Conservation (phyloP, 2,888 invertebrate species). For the Standfussiana lucernea region DNA sequence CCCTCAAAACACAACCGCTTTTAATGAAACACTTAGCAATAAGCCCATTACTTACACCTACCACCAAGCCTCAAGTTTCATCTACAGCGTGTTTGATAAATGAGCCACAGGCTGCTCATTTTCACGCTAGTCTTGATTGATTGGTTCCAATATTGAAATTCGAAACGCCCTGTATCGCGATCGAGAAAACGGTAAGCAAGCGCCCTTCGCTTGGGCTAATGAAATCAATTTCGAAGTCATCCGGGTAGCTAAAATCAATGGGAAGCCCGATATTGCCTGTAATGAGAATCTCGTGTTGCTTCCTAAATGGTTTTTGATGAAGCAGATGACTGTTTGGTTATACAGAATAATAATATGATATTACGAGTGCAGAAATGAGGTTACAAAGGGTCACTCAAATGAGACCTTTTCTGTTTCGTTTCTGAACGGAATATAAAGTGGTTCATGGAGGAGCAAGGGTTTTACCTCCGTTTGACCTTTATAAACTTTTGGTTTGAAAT, state of each 20-base stretch:
- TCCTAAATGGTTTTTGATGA: slow-evolving; percentile 42
- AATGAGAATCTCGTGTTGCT: slow-evolving; percentile 49
- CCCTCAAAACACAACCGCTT: slow-evolving; percentile 28
- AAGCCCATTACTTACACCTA: slow-evolving; percentile 57
- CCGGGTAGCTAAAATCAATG: slow-evolving; percentile 46
- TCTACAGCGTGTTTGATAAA: slow-evolving; percentile 80
- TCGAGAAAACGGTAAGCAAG: slow-evolving; percentile 69
- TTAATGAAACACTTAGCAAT: slow-evolving; percentile 33
- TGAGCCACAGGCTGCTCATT: slow-evolving; percentile 79
- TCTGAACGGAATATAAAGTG: slow-evolving; percentile 34
- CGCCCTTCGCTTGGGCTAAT: slow-evolving; percentile 60
- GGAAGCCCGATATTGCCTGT: slow-evolving; percentile 44
- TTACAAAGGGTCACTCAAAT: slow-evolving; percentile 27
- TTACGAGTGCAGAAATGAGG: slow-evolving; percentile 23
- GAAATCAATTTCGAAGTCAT: slow-evolving; percentile 66
- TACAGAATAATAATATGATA: slow-evolving; percentile 4
- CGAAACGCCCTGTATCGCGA: slow-evolving; percentile 74
- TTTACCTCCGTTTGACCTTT: slow-evolving; percentile 21
- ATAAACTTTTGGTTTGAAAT: slow-evolving; percentile 4
- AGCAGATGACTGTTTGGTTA: not conserved
- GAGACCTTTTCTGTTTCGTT: slow-evolving; percentile 24
- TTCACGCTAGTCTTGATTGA: slow-evolving; percentile 82
- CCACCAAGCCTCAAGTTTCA: slow-evolving; percentile 71
- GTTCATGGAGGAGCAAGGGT: slow-evolving; percentile 9
- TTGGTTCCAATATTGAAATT: slow-evolving; percentile 85